These are phyloP conservation scores for Cataglyphis rosenhaueri DNA, from an alignment of 2,888 invertebrate species.

Conservation along the genomic window DNA sequence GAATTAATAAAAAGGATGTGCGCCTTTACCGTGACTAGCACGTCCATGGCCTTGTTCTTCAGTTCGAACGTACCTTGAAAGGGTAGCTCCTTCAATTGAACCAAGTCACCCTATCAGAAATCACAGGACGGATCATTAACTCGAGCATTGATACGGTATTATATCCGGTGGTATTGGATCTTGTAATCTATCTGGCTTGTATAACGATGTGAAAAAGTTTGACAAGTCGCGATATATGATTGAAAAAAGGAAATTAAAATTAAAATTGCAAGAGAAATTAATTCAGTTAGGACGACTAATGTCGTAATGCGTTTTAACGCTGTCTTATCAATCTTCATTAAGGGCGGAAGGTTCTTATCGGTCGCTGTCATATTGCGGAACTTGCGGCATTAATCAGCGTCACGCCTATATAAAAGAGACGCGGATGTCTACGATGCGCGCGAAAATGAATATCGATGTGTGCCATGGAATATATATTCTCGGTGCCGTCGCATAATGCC, in stretches of 20 bases:
- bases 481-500: constrained; percentile 31
- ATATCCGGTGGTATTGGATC: not conserved
- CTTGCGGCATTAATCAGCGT: constrained; percentile 40
- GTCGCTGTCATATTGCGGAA: constrained; percentile 23
- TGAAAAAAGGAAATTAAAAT: not conserved
- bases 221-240: not conserved
- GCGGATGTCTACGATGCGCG: constrained; percentile 12
- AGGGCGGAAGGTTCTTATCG: constrained; percentile 24
- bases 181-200: not conserved
- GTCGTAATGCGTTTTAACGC: not conserved
- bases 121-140: constrained; percentile 13
- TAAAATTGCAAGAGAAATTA: not conserved
- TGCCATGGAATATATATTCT: constrained; percentile 33
- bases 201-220: not conserved
- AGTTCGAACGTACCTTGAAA: constrained; percentile 89
- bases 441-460: constrained; percentile 46
- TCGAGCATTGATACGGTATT: not conserved
- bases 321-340: constrained; percentile 46
- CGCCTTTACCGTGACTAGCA: constrained; percentile 88
- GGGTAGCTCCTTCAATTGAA: constrained; percentile 93
- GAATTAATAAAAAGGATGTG: constrained; percentile 46
- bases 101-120: constrained; percentile 92
- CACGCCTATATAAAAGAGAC: constrained; percentile 1
- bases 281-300: not conserved
- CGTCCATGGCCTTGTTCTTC: constrained; percentile 92